Evolutionary conservation across 2,888 invertebrate species (phyloP).

Genomic region (Temnothorax rugatulus): DNA sequence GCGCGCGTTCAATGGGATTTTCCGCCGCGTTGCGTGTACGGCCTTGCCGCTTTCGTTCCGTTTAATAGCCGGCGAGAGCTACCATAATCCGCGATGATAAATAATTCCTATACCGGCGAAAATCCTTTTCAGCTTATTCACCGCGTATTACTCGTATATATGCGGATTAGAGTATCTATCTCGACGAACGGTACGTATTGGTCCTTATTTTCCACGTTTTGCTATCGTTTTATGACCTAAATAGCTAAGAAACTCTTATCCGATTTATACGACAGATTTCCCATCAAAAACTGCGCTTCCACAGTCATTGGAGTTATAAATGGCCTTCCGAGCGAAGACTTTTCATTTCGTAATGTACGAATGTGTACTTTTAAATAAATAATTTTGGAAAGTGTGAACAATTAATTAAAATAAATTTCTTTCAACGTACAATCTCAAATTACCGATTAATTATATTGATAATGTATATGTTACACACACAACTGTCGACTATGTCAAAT

Average conservation of each 20-base stretch:
- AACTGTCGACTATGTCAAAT: not conserved
- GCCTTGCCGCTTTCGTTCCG: conserved; percentile 70
- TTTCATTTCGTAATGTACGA: not conserved
- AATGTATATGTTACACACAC: not conserved
- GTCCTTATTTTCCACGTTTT: conserved; percentile 45
- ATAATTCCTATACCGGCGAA: conserved; percentile 74
- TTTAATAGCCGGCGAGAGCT: conserved; percentile 72
- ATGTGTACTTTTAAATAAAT: not conserved
- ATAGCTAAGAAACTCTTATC: conserved; percentile 12
- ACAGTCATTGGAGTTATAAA: not conserved
- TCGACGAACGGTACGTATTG: conserved; percentile 26
- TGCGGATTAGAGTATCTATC: conserved; percentile 66
- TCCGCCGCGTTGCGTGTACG: conserved; percentile 64
- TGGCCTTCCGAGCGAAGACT: not conserved
- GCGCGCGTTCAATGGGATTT: conserved; percentile 61
- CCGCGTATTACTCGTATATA: conserved; percentile 54
- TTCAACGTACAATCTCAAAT: not conserved
- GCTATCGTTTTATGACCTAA: conserved; percentile 28
- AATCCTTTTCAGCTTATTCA: conserved; percentile 77
- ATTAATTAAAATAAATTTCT: conserved; percentile 1
- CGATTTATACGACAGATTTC: conserved; percentile 13
- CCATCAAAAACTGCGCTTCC: not conserved
- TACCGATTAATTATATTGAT: conserved; percentile 8
- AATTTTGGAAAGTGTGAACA: not conserved
- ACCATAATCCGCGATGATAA: conserved; percentile 77